Percentiles rank a stretch among this genome's conserved stretches.
Evolutionary conservation across 2,888 invertebrate genomes (phyloP).

Genomic region (Leptothorax acervorum): DNA sequence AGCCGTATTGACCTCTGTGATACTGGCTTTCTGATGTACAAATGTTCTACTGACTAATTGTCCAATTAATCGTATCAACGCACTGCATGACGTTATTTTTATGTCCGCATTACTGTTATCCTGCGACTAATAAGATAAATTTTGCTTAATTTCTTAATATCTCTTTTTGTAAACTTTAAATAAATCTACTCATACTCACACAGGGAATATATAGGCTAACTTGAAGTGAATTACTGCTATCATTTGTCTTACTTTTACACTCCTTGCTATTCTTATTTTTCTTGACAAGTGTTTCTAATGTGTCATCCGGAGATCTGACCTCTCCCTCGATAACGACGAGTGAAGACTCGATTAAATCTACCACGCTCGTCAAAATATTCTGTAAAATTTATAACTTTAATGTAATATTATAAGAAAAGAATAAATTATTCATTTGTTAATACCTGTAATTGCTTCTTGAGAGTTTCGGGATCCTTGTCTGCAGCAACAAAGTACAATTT

Average conservation of each 20-base stretch:
- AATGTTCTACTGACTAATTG: constrained; percentile 92
- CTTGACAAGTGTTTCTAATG: constrained; percentile 89
- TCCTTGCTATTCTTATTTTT: constrained; percentile 87
- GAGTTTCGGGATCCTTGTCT: constrained; percentile 87
- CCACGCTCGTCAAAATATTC: constrained; percentile 88
- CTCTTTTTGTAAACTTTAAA: not conserved
- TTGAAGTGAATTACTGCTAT: constrained; percentile 87
- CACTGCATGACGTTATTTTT: constrained; percentile 85
- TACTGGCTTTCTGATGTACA: constrained; percentile 91
- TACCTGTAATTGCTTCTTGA: constrained; percentile 91
- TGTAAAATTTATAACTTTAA: constrained; percentile 79
- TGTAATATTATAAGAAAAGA: not conserved
- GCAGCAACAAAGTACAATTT: constrained; percentile 90
- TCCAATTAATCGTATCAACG: constrained; percentile 91
- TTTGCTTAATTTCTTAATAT: constrained; percentile 27
- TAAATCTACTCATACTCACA: constrained; percentile 87
- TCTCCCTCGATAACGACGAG: constrained; percentile 92
- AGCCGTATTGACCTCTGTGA: constrained; percentile 90
- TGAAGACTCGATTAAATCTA: constrained; percentile 88
- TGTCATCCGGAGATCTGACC: constrained; percentile 88
- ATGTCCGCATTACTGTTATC: constrained; percentile 63
- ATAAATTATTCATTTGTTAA: not conserved
- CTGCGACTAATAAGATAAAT: constrained; percentile 51
- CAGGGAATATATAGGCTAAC: constrained; percentile 90
- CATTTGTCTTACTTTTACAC: constrained; percentile 84